Conservation (phyloP, 2,113 vertebrate genomes). For the Catagonus wagneri region DNA sequence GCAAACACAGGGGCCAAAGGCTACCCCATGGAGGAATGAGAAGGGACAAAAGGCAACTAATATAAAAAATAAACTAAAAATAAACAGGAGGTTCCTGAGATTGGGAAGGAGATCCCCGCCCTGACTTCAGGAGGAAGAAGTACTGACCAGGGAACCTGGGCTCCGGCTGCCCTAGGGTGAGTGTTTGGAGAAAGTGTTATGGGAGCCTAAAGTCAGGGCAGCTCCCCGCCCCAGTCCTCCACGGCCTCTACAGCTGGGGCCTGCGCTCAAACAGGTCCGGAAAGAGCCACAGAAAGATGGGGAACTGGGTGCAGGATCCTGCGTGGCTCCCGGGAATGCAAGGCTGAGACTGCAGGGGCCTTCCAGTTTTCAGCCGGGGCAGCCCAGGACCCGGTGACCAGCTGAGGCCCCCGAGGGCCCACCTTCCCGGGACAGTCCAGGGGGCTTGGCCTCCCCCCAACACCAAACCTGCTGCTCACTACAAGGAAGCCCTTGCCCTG, state of each 20-base stretch:
- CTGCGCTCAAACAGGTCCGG: slow-evolving; percentile 43
- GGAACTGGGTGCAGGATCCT: neutral
- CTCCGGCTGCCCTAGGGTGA: neutral
- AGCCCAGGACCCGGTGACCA: neutral
- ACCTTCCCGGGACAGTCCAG: neutral
- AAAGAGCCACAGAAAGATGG: neutral
- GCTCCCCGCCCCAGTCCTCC: neutral
- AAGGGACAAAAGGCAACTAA: neutral
- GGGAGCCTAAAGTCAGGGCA: neutral
- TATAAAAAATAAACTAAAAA: neutral
- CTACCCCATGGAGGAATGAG: neutral
- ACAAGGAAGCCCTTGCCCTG: rapidly evolving
- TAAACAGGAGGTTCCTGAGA: neutral
- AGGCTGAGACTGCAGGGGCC: rapidly evolving
- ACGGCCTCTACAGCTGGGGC: neutral
- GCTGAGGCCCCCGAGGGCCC: rapidly evolving
- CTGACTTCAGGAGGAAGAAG: neutral
- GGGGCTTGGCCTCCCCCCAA: neutral
- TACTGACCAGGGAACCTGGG: neutral
- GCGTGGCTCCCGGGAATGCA: rapidly evolving
- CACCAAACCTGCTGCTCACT: rapidly evolving
- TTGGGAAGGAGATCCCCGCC: no score
- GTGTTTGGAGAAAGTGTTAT: neutral
- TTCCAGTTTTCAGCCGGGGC: rapidly evolving
- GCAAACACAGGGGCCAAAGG: neutral